phyloP scores from a whole-genome alignment of 2,113 vertebrate species.

The Glaucomys volans region DNA sequence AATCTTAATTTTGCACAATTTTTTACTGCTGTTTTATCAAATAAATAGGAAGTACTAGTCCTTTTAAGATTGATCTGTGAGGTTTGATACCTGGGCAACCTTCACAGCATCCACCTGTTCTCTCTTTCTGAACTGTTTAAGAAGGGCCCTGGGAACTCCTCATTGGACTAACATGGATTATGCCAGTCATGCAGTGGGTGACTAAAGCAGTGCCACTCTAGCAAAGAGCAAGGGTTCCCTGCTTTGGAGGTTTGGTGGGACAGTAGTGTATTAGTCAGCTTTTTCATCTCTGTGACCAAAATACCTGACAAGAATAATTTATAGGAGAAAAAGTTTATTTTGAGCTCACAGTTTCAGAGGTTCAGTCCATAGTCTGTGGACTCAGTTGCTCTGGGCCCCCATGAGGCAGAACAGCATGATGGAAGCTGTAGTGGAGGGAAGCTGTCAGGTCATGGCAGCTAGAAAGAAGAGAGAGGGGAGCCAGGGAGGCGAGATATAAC shows the following conservation, averaged over 20 bases:
- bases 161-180: neutral
- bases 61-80: neutral
- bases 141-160: neutral
- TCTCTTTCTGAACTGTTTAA: neutral
- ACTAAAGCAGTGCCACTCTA: neutral
- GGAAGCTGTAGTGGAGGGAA: too few species aligned
- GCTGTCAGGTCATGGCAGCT: too few species aligned
- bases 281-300: too few species aligned
- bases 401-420: too few species aligned
- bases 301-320: too few species aligned
- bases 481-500: too few species aligned
- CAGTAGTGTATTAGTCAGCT: too few species aligned
- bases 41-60: neutral
- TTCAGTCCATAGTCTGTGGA: too few species aligned
- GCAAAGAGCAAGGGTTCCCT: neutral
- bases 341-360: too few species aligned
- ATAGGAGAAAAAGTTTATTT: too few species aligned
- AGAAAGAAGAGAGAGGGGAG: too few species aligned
- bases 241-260: neutral
- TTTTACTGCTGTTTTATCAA: constrained; percentile 15
- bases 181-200: neutral
- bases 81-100: neutral
- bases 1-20: constrained; percentile 32
- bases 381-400: too few species aligned
- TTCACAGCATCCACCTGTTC: neutral